A percentile compares a stretch with the other conserved stretches of the same genome.
Conservation (phyloP, 2,797 vertebrate genomes). For the Cossypha caffra region DNA sequence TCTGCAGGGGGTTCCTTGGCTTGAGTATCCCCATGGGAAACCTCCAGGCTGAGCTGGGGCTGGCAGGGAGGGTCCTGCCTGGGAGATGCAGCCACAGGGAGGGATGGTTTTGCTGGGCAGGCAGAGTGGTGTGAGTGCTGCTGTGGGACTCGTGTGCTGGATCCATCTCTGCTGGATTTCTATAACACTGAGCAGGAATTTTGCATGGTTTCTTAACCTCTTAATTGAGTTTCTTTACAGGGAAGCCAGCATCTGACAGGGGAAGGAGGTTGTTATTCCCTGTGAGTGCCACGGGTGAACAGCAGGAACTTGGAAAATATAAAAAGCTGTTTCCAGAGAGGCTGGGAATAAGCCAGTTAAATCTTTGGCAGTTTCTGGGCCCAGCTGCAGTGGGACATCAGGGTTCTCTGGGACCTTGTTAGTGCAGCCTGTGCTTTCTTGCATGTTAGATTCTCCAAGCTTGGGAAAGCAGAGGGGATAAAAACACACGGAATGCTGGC, state of each 20-base stretch:
- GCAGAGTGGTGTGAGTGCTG: accelerated
- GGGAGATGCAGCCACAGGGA: accelerated
- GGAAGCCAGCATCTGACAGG: not conserved
- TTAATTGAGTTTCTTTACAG: not conserved
- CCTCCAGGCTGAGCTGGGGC: not conserved
- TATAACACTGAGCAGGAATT: not conserved
- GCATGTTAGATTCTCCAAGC: not conserved
- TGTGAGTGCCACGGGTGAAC: not conserved
- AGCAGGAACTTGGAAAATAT: not conserved
- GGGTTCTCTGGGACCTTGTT: not conserved
- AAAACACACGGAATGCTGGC: accelerated
- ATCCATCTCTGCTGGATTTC: accelerated
- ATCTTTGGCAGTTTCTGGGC: not conserved
- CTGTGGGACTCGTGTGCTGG: not conserved
- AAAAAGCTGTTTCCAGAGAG: not conserved
- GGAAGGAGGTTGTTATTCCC: not conserved
- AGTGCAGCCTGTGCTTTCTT: not conserved
- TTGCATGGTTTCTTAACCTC: not conserved
- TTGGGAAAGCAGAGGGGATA: not conserved
- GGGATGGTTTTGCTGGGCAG: not conserved
- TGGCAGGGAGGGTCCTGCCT: not conserved
- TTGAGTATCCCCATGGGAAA: accelerated
- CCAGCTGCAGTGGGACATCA: not conserved
- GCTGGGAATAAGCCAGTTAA: not conserved
- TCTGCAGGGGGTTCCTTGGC: not conserved